Percentiles rank a stretch among this genome's conserved stretches.
Evolutionary conservation across 35 echinoderm and acorn worm species (phyloP).

Genomic region (Strongylocentrotus purpuratus): DNA sequence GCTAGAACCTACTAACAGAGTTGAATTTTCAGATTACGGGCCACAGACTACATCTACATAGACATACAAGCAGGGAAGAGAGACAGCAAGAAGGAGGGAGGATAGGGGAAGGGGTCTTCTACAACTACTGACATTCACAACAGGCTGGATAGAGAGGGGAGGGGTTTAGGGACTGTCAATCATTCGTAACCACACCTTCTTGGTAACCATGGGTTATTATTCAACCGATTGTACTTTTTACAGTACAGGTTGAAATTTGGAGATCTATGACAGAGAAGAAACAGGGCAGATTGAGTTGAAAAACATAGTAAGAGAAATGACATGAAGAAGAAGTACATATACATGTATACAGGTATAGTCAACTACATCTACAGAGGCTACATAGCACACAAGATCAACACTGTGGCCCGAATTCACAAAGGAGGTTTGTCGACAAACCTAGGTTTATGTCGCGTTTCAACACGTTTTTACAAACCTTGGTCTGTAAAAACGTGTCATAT

Average conservation of each 20-base stretch:
- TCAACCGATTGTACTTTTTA: slow-evolving; percentile 50
- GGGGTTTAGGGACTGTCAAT: not conserved
- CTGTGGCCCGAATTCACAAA: too few species aligned
- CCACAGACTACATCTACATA: not conserved
- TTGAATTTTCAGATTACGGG: not conserved
- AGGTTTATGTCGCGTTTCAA: too few species aligned
- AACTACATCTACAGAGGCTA: not conserved
- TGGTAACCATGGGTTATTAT: slow-evolving; percentile 38
- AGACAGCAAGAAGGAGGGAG: not conserved
- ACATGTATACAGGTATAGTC: not conserved
- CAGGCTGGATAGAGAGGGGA: not conserved
- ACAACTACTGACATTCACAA: not conserved
- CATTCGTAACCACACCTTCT: slow-evolving; percentile 40
- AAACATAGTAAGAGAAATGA: not conserved
- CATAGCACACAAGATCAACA: not conserved
- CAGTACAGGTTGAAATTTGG: slow-evolving; percentile 44
- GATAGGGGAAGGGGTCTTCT: not conserved
- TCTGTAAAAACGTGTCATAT: too few species aligned
- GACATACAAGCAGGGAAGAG: not conserved
- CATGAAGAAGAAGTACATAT: not conserved
- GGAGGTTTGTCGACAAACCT: too few species aligned
- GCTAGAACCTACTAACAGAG: not conserved
- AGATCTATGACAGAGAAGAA: slow-evolving; percentile 22
- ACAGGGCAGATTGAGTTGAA: not conserved
- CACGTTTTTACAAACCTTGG: too few species aligned